phyloP scores from a whole-genome alignment of 2,888 invertebrate genomes.

The Plebejus melissa region DNA sequence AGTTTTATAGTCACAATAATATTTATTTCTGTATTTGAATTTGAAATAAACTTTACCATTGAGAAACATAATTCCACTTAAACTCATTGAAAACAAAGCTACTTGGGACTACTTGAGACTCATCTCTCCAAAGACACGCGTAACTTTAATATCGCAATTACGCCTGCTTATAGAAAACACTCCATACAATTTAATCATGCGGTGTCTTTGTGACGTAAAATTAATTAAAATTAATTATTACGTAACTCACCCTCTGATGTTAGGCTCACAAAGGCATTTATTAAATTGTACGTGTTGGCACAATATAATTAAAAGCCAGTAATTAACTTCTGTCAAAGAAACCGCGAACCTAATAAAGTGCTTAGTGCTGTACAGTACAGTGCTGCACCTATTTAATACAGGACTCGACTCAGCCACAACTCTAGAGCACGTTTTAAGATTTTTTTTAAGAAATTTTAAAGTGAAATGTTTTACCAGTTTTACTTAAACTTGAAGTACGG shows the following conservation, averaged over 20 bases:
- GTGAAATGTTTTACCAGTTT: neutral
- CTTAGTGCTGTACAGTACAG: neutral
- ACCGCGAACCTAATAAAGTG: slow-evolving; percentile 7
- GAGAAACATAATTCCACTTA: neutral
- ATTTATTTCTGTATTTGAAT: too few species aligned
- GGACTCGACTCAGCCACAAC: neutral
- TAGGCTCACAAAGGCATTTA: neutral
- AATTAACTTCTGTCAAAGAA: slow-evolving; percentile 16
- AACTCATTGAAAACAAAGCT: neutral
- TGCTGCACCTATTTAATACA: slow-evolving; percentile 1
- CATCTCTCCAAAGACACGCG: neutral
- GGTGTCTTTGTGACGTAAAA: slow-evolving; percentile 7
- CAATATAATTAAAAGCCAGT: slow-evolving; percentile 8
- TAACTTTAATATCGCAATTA: slow-evolving; percentile 6
- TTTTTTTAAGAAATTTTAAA: neutral
- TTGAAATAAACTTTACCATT: neutral
- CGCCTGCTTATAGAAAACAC: neutral
- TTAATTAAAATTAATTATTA: slow-evolving; percentile 19
- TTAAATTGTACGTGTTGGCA: slow-evolving; percentile 10
- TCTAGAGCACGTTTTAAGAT: neutral
- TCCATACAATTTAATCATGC: slow-evolving; percentile 7
- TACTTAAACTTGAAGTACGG: neutral
- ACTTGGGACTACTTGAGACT: neutral
- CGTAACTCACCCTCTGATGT: slow-evolving; percentile 14
- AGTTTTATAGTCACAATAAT: too few species aligned